These are phyloP conservation scores for Micropoecilia bifurca DNA, from an alignment of 2,797 vertebrate species.

Conservation along the genomic window DNA sequence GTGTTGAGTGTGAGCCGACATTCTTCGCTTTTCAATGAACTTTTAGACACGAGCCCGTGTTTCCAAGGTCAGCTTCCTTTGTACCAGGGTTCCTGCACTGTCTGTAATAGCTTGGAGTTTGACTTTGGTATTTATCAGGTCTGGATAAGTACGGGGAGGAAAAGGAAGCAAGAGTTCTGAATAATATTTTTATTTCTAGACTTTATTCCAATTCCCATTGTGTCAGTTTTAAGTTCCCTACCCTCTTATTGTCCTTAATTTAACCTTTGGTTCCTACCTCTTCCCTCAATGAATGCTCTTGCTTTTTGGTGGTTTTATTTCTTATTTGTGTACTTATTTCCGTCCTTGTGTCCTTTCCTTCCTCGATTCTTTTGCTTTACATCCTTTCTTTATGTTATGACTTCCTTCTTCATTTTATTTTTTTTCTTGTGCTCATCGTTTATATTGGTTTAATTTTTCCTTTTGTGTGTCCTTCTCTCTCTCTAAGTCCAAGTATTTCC, in stretches of 20 bases:
- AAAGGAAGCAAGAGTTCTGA: neutral
- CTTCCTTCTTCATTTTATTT: neutral
- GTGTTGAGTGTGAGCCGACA: constrained; percentile 3
- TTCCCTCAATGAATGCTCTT: neutral
- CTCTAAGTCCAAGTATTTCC: neutral
- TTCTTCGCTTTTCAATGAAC: constrained; percentile 21
- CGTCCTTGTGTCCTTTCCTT: neutral
- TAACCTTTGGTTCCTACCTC: neutral
- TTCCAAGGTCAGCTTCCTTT: constrained; percentile 19
- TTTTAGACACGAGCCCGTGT: constrained; percentile 36
- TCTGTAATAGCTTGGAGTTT: neutral
- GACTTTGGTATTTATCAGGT: neutral
- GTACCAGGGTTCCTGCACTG: neutral
- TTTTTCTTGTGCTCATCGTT: neutral
- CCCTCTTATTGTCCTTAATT: neutral
- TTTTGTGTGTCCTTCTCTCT: neutral
- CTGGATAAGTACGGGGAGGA: neutral
- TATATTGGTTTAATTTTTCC: neutral
- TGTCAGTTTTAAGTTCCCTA: neutral
- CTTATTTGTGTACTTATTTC: neutral
- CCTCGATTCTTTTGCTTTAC: neutral
- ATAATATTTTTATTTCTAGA: neutral
- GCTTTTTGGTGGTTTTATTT: neutral
- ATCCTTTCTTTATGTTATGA: neutral
- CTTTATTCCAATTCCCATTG: neutral